A percentile compares a stretch with the other conserved stretches of the same genome.
Conservation (phyloP, 2,888 invertebrate species). For the Nasonia oneida region DNA sequence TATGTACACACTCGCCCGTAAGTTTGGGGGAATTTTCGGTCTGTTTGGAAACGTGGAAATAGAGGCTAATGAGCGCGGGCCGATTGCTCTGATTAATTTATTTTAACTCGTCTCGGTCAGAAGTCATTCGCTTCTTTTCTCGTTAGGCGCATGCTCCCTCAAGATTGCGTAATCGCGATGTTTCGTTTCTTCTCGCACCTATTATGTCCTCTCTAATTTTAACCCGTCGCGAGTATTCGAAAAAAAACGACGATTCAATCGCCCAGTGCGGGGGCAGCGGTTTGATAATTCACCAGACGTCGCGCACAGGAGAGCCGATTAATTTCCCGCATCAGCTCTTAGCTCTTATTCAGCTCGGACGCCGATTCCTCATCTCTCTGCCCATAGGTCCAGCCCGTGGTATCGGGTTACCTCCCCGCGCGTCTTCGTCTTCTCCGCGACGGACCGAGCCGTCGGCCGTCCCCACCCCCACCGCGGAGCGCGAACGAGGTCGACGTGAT, state of each 20-base stretch:
- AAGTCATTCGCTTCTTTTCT: constrained; percentile 37
- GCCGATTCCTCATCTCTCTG: constrained; percentile 55
- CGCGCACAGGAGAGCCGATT: neutral
- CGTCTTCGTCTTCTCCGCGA: constrained; percentile 46
- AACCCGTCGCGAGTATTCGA: neutral
- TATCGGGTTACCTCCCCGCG: constrained; percentile 50
- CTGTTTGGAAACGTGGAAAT: constrained; percentile 31
- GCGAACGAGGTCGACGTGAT: constrained; percentile 72
- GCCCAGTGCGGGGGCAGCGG: neutral
- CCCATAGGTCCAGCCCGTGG: constrained; percentile 25
- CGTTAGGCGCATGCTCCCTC: neutral
- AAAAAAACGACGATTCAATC: constrained; percentile 24
- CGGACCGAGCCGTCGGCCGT: neutral
- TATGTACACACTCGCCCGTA: neutral
- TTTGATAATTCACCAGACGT: constrained; percentile 26
- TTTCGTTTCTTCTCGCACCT: constrained; percentile 7
- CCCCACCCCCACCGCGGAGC: constrained; percentile 1
- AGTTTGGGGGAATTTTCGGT: neutral
- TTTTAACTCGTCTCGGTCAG: constrained; percentile 41
- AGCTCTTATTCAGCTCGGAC: constrained; percentile 59
- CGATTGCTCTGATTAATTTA: constrained; percentile 50
- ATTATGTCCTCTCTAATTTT: neutral
- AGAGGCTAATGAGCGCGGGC: constrained; percentile 41
- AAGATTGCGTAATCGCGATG: constrained; percentile 24
- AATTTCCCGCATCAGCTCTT: constrained; percentile 43